Conservation (phyloP, 2,888 invertebrate genomes). For the Myopa testacea region DNA sequence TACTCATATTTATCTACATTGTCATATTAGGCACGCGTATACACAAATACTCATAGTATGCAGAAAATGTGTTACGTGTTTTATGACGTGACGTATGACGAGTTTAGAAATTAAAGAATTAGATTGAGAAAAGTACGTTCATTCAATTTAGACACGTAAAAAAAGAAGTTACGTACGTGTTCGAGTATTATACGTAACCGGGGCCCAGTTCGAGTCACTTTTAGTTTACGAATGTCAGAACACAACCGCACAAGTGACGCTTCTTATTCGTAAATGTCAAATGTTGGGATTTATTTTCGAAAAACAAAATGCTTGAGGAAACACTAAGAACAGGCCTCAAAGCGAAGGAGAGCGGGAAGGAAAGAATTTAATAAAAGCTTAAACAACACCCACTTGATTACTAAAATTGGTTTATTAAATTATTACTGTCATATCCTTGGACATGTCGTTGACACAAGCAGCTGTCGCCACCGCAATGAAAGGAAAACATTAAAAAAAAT, state of each 20-base stretch:
- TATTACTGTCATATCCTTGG: constrained; percentile 5
- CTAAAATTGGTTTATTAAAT: not conserved
- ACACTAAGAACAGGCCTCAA: not conserved
- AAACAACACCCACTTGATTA: not conserved
- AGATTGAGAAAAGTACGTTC: not conserved
- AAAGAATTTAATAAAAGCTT: not conserved
- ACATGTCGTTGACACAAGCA: constrained; percentile 1
- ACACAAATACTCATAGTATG: too few relatives aligned
- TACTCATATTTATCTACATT: too few relatives aligned
- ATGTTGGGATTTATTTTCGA: too few relatives aligned
- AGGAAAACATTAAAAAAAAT: not conserved
- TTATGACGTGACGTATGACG: too few relatives aligned
- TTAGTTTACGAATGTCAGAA: not conserved
- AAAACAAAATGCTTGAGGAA: not conserved
- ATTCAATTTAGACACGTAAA: not conserved
- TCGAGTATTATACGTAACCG: not conserved
- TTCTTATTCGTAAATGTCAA: not conserved
- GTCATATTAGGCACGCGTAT: too few relatives aligned
- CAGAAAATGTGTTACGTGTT: too few relatives aligned
- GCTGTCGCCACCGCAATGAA: not conserved
- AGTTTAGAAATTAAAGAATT: too few relatives aligned
- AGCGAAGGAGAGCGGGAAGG: not conserved
- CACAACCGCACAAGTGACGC: not conserved
- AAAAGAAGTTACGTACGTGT: not conserved
- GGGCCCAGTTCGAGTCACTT: not conserved